A percentile compares a stretch with the other conserved stretches of the same genome.
These are phyloP conservation scores for Ennomos fuscantarius DNA, from an alignment of 2,888 invertebrate species.

Conservation along the genomic window DNA sequence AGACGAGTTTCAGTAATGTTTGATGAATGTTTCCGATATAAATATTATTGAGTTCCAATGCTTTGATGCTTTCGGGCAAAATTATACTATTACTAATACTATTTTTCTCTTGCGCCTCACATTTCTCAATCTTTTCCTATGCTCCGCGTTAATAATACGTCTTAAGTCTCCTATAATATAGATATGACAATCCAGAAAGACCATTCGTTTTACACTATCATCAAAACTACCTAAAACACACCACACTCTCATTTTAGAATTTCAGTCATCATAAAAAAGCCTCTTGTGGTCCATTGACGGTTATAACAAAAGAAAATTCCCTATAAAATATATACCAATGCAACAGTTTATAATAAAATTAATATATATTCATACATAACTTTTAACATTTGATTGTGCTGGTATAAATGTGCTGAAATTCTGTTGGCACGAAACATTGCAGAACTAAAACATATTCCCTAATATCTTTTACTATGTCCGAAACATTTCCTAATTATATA, in stretches of 20 bases:
- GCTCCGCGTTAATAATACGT: slow-evolving; percentile 1
- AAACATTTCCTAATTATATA: slow-evolving; percentile 42
- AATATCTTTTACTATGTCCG: slow-evolving; percentile 9
- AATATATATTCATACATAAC: slow-evolving; percentile 69
- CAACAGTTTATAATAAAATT: slow-evolving; percentile 82
- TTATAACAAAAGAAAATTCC: slow-evolving; percentile 58
- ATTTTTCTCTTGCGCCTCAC: neutral
- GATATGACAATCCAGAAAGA: slow-evolving; percentile 11
- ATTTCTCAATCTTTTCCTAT: slow-evolving; percentile 2
- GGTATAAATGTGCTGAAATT: slow-evolving; percentile 62
- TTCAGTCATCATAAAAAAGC: slow-evolving; percentile 58
- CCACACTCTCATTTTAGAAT: slow-evolving; percentile 32
- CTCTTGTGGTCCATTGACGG: slow-evolving; percentile 48
- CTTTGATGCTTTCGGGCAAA: neutral
- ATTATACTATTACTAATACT: neutral
- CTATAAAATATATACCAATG: slow-evolving; percentile 75
- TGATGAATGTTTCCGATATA: neutral
- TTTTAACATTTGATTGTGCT: slow-evolving; percentile 70
- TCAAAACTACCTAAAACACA: slow-evolving; percentile 3
- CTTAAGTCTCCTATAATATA: slow-evolving; percentile 8
- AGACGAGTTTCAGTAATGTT: neutral
- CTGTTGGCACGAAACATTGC: slow-evolving; percentile 58
- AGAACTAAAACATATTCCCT: slow-evolving; percentile 5
- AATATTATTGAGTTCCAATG: no score
- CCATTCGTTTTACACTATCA: slow-evolving; percentile 4